Conservation (phyloP, 2,113 vertebrate genomes). For the Chrysochloris asiatica region DNA sequence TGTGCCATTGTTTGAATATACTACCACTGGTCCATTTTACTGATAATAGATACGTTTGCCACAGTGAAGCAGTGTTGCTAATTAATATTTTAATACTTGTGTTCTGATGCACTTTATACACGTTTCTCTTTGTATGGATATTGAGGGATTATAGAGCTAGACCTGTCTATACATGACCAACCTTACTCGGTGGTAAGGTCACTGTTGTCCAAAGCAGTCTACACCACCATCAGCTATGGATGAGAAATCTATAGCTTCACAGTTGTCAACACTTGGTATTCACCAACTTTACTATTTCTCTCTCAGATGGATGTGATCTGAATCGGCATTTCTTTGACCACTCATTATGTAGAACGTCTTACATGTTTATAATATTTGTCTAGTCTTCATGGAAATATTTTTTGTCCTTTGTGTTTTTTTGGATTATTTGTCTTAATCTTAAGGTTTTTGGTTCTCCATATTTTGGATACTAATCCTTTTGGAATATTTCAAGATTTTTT, state of each 20-base stretch:
- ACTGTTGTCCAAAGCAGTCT: not conserved
- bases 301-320: not conserved
- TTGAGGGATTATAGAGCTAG: not conserved
- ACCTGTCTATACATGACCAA: not conserved
- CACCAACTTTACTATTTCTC: not conserved
- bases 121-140: not conserved
- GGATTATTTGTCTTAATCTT: constrained; percentile 10
- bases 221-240: accelerated
- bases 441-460: not conserved
- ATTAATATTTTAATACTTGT: not conserved
- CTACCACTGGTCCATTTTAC: not conserved
- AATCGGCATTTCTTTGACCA: not conserved
- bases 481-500: not conserved
- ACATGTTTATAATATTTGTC: not conserved
- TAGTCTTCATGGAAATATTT: not conserved
- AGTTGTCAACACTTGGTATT: not conserved
- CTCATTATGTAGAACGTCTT: not conserved
- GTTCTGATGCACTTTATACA: not conserved
- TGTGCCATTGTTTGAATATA: not conserved
- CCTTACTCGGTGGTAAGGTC: not conserved
- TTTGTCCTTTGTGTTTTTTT: constrained; percentile 2
- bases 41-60: not conserved
- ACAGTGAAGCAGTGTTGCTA: not conserved
- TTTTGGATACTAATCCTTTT: not conserved
- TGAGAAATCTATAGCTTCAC: not conserved